These are phyloP conservation scores for Dynastes maya DNA, from an alignment of 2,888 invertebrate species.

Conservation along the genomic window DNA sequence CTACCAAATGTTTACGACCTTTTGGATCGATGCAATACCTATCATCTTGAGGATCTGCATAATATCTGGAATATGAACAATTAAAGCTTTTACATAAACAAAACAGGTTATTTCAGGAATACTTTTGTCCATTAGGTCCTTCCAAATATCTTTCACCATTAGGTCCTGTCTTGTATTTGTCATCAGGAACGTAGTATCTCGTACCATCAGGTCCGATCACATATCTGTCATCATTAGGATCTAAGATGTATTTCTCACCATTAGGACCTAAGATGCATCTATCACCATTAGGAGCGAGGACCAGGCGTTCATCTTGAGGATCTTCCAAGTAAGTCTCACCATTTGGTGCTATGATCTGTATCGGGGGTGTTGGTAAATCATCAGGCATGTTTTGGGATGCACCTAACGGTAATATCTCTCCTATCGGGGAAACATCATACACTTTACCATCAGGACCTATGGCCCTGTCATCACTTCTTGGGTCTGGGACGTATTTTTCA, in stretches of 20 bases:
- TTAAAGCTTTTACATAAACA: not conserved
- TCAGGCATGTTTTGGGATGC: conserved; percentile 2
- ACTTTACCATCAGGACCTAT: conserved; percentile 45
- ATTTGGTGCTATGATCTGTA: conserved; percentile 10
- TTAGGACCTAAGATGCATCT: conserved; percentile 46
- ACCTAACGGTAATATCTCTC: conserved; percentile 43
- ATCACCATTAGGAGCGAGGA: conserved; percentile 26
- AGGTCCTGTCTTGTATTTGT: conserved; percentile 35
- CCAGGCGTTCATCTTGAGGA: conserved; percentile 41
- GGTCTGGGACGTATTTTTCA: conserved; percentile 49
- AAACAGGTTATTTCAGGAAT: not conserved
- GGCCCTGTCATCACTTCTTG: conserved; percentile 41
- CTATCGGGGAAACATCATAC: conserved; percentile 42
- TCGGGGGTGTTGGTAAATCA: not conserved
- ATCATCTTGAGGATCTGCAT: conserved; percentile 46
- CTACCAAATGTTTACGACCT: conserved; percentile 33
- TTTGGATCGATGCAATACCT: conserved; percentile 46
- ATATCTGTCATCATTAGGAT: conserved; percentile 42
- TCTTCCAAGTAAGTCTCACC: conserved; percentile 39
- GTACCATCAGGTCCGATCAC: conserved; percentile 41
- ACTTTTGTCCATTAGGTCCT: conserved; percentile 45
- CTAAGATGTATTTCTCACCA: conserved; percentile 43
- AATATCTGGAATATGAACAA: conserved; percentile 9
- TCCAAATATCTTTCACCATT: conserved; percentile 42
- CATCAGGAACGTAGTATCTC: conserved; percentile 45